Evolutionary conservation across 1,140 invertebrate genomes (phyloP).

Genomic region (Conus betulinus): DNA sequence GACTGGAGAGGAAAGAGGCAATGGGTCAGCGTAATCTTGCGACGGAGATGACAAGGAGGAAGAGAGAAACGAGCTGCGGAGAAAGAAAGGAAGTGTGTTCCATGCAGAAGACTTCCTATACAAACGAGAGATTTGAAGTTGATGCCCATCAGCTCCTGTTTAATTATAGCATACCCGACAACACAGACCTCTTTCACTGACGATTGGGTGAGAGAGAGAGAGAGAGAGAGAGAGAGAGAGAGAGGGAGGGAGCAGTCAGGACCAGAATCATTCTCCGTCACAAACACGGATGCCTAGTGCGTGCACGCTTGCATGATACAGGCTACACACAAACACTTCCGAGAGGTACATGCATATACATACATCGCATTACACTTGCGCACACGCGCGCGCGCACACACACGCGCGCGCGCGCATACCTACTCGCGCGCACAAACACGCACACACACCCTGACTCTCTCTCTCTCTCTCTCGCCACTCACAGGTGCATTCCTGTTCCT

Average conservation of each 20-base stretch:
- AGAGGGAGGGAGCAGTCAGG: background rate
- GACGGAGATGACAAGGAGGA: too few species aligned
- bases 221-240: conserved; percentile 23
- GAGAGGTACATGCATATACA: background rate
- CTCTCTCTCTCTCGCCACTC: background rate
- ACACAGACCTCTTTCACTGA: too few species aligned
- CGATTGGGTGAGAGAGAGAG: background rate
- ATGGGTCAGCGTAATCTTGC: too few species aligned
- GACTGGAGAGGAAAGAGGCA: too few species aligned
- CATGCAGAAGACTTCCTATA: too few species aligned
- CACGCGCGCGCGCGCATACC: background rate
- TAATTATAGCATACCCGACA: too few species aligned
- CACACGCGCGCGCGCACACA: background rate
- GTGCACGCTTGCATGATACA: background rate
- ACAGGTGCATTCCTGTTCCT: background rate
- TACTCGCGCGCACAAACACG: background rate
- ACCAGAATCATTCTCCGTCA: background rate
- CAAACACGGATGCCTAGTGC: too few species aligned
- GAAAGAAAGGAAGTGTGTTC: too few species aligned
- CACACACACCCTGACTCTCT: background rate
- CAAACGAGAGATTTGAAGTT: too few species aligned
- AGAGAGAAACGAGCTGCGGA: too few species aligned
- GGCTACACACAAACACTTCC: background rate
- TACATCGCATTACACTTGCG: background rate
- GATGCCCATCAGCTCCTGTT: too few species aligned